phyloP scores from a whole-genome alignment of 2,113 vertebrate species.

The Perca schrenkii region DNA sequence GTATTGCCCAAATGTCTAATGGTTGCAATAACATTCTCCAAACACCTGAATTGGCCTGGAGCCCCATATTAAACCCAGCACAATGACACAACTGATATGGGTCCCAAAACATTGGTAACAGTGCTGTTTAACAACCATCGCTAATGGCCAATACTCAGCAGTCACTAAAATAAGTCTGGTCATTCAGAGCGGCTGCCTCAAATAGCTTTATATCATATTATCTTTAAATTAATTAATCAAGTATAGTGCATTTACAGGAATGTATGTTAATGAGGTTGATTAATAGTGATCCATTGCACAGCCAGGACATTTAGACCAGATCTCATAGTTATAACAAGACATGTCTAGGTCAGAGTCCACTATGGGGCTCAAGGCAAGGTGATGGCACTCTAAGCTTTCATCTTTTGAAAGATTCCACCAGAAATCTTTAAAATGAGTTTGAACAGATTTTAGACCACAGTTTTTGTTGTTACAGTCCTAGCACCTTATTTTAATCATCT shows the following conservation, averaged over 20 bases:
- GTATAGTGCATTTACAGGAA: too few relatives aligned
- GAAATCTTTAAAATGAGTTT: too few relatives aligned
- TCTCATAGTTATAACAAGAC: background rate
- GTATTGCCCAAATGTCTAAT: background rate
- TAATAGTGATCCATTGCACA: background rate
- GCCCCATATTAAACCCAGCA: background rate
- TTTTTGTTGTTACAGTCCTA: too few relatives aligned
- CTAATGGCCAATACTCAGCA: background rate
- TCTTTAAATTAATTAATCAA: background rate
- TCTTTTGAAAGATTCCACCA: too few relatives aligned
- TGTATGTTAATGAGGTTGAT: background rate
- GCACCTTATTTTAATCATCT: too few relatives aligned
- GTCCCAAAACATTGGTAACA: background rate
- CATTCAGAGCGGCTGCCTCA: background rate
- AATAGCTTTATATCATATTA: too few relatives aligned
- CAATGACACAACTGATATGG: background rate
- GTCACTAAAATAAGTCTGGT: slow-evolving; percentile 1
- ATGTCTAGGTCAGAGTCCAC: too few relatives aligned
- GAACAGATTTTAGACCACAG: too few relatives aligned
- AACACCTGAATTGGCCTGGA: background rate
- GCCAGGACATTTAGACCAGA: background rate
- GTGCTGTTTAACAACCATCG: background rate
- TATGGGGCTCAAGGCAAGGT: too few relatives aligned
- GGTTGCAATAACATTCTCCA: background rate
- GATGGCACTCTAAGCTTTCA: too few relatives aligned